Percentiles rank a stretch among this genome's conserved stretches.
Conservation (phyloP, 2,888 invertebrate genomes). For the Drosophila nr. fundita region DNA sequence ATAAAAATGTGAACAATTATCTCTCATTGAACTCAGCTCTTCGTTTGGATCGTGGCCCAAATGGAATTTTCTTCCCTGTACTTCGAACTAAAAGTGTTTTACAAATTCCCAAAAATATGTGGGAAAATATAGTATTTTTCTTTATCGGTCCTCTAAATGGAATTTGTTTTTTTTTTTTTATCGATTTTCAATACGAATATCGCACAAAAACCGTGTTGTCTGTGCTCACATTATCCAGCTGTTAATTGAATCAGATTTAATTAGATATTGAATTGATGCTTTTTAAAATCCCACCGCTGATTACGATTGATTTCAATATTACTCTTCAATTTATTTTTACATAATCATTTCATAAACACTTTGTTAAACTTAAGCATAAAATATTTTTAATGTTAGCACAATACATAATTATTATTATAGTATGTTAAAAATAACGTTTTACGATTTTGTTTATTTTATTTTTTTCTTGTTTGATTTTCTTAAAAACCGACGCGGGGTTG, state of each 20-base stretch:
- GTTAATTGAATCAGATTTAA: not conserved
- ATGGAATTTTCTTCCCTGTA: not conserved
- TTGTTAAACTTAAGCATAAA: slow-evolving; percentile 60
- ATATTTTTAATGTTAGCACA: slow-evolving; percentile 62
- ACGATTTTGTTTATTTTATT: slow-evolving; percentile 17
- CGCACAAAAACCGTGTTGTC: not conserved
- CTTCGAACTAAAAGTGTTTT: not conserved
- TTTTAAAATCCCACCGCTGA: not conserved
- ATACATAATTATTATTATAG: slow-evolving; percentile 45
- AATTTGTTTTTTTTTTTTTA: not conserved
- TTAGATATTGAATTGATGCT: not conserved
- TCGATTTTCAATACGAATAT: not conserved
- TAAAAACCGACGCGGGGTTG: slow-evolving; percentile 43
- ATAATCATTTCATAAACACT: slow-evolving; percentile 62
- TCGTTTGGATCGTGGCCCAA: not conserved
- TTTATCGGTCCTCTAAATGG: not conserved
- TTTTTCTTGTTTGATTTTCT: slow-evolving; percentile 40
- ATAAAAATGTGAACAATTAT: not conserved
- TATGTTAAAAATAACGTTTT: slow-evolving; percentile 57
- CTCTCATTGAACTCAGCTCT: not conserved
- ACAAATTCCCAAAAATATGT: not conserved
- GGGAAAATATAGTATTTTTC: not conserved
- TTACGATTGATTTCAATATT: slow-evolving; percentile 3
- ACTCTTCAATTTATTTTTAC: slow-evolving; percentile 52
- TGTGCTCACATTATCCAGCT: not conserved